These are phyloP conservation scores for Capra hircus DNA, from an alignment of 2,113 vertebrate species.

Conservation along the genomic window DNA sequence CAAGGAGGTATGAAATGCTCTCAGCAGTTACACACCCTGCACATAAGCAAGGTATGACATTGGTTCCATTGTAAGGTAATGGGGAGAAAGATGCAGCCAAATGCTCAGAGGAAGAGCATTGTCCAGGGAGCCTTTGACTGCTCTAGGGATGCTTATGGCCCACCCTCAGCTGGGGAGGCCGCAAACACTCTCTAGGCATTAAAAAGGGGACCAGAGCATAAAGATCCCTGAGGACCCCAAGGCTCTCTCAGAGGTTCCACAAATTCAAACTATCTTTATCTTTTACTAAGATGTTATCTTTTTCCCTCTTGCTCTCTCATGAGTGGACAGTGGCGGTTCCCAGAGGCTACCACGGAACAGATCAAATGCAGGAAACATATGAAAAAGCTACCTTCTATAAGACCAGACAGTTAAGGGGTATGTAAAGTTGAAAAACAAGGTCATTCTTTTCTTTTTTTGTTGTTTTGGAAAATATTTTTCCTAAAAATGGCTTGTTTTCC, in stretches of 20 bases:
- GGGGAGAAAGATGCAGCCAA: background rate
- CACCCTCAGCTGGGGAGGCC: background rate
- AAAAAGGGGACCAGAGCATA: background rate
- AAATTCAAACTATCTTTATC: background rate
- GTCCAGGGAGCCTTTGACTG: background rate
- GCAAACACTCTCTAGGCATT: background rate
- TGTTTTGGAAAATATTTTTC: background rate
- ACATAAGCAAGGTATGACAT: rapidly evolving
- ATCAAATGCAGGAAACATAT: background rate
- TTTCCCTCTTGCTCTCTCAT: background rate
- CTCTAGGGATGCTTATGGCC: background rate
- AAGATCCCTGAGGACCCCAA: background rate
- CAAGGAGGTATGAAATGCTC: background rate
- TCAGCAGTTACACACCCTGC: background rate
- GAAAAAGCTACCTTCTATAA: background rate
- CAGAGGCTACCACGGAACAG: background rate
- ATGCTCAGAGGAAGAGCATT: background rate
- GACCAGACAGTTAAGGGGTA: background rate
- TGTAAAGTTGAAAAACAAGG: background rate
- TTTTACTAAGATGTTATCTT: background rate
- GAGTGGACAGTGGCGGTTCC: background rate
- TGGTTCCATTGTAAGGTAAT: background rate
- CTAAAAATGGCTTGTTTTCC: background rate
- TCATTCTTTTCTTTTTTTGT: background rate
- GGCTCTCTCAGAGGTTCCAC: background rate